Evolutionary conservation across 2,888 invertebrate species (phyloP), one percentile per base, ranked within the genome.

Genomic region (Sinopyrophorus schimmeli): DNA sequence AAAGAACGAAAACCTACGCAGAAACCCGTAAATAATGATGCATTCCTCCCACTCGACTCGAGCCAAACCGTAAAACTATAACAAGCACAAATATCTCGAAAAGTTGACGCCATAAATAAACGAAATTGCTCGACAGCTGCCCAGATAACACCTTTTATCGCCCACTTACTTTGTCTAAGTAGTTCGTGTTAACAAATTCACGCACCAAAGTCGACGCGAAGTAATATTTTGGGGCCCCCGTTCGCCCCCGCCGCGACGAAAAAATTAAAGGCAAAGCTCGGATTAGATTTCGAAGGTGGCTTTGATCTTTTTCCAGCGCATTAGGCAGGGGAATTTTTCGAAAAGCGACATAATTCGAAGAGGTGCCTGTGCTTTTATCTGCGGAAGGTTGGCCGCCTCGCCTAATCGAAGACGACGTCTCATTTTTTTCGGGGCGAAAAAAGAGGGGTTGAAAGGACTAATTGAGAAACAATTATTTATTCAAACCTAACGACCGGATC

Each of bases 381-480:
- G n/a, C n/a, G n/a, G n/a, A n/a, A n/a, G n/a, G n/a, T n/a, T n/a
- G n/a, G n/a, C n/a, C n/a, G n/a, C n/a, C n/a, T n/a, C n/a, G n/a
- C n/a, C 34, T 37, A 48, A 43, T 49, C 38, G 43, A 16, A 20
- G 21, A 34, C 30, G 20, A 37, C 37, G 48, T 43, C 46, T 20
- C 30, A 47, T 38, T 51, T 41, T 32, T n/a, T n/a, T n/a, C n/a
- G n/a, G n/a, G n/a, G n/a, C n/a, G n/a, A n/a, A n/a, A n/a, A 42
- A 60, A 59, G 55, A 64, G 66, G 64, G 64, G 59, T 56, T 47
- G 46, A 50, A 43, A 54, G 57, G 59, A 58, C 70, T 71, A 70
- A 71, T 71, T 69, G 71, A 67, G 67, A 69, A 71, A 69, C 70
- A 68, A 71, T 71, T 70, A 71, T 70, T 71, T 71, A 71, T 71